A percentile compares a stretch with the other conserved stretches of the same genome.
Evolutionary conservation across 2,113 vertebrate genomes (phyloP).

Genomic region (Neofelis nebulosa): DNA sequence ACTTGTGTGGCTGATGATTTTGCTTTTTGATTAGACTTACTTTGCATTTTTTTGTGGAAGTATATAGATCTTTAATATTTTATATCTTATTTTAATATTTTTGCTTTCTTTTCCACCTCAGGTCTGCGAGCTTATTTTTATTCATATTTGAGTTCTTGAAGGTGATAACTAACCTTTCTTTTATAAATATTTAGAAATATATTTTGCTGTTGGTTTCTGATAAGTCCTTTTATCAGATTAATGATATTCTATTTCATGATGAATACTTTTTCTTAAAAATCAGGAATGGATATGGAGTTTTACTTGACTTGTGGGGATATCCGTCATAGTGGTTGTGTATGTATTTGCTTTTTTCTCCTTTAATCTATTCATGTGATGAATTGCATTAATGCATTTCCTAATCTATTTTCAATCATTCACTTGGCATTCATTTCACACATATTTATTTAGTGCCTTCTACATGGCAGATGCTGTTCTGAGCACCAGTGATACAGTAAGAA

Average conservation of each 20-base stretch:
- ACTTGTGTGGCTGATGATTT: slow-evolving; percentile 9
- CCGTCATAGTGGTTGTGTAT: background rate
- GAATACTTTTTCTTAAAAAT: slow-evolving; percentile 51
- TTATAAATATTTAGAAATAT: slow-evolving; percentile 63
- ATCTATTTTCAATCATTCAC: slow-evolving; percentile 59
- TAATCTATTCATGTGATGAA: slow-evolving; percentile 40
- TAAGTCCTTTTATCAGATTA: slow-evolving; percentile 59
- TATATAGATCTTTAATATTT: slow-evolving; percentile 62
- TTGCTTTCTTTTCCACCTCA: slow-evolving; percentile 33
- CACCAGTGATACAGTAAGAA: slow-evolving; percentile 58
- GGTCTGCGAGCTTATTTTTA: slow-evolving; percentile 60
- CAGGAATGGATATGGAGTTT: slow-evolving; percentile 20
- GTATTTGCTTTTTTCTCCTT: slow-evolving; percentile 50
- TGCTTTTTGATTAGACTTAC: slow-evolving; percentile 49
- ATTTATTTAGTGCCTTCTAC: slow-evolving; percentile 63
- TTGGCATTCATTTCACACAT: slow-evolving; percentile 71
- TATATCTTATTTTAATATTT: slow-evolving; percentile 59
- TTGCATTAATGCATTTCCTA: slow-evolving; percentile 60
- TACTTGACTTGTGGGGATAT: background rate
- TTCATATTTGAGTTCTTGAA: slow-evolving; percentile 43
- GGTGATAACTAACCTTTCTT: slow-evolving; percentile 34
- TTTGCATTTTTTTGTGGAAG: slow-evolving; percentile 62
- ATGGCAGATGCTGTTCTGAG: slow-evolving; percentile 61
- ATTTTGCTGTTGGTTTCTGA: slow-evolving; percentile 48
- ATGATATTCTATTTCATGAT: slow-evolving; percentile 55